phyloP scores from a whole-genome alignment of 2,888 invertebrate species.

The Diplolepis rosae region DNA sequence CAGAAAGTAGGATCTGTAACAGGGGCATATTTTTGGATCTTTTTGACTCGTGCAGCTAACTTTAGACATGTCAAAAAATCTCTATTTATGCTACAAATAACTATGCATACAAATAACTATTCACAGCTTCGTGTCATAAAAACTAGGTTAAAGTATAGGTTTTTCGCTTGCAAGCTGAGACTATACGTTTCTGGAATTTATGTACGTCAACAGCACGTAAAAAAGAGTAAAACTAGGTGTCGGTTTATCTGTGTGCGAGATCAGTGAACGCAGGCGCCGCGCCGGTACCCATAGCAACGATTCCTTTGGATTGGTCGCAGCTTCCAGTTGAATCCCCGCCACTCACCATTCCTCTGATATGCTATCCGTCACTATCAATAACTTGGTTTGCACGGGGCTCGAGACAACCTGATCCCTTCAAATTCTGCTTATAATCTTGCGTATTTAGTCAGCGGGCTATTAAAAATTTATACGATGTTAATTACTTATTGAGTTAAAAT shows the following conservation, averaged over 20 bases:
- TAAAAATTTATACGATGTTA: too few species aligned
- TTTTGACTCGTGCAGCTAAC: too few species aligned
- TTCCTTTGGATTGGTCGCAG: constrained; percentile 73
- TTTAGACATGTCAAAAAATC: too few species aligned
- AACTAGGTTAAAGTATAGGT: constrained; percentile 67
- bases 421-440: background rate
- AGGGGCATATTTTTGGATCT: too few species aligned
- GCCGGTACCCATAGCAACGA: constrained; percentile 72
- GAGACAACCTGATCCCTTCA: constrained; percentile 37
- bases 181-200: constrained; percentile 19
- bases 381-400: constrained; percentile 51
- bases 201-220: constrained; percentile 43
- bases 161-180: constrained; percentile 14
- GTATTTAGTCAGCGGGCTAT: too few species aligned
- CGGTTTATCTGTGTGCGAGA: constrained; percentile 31
- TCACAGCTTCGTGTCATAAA: constrained; percentile 47
- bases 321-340: constrained; percentile 69
- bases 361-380: constrained; percentile 68
- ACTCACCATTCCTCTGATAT: constrained; percentile 50
- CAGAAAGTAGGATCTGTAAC: too few species aligned
- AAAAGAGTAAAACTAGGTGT: constrained; percentile 32
- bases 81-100: too few species aligned
- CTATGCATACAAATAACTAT: too few species aligned
- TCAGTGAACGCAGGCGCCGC: constrained; percentile 70
- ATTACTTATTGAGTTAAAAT: too few species aligned